Conservation (phyloP, 2,797 vertebrate genomes). For the Cynodonichthys magdalenae region DNA sequence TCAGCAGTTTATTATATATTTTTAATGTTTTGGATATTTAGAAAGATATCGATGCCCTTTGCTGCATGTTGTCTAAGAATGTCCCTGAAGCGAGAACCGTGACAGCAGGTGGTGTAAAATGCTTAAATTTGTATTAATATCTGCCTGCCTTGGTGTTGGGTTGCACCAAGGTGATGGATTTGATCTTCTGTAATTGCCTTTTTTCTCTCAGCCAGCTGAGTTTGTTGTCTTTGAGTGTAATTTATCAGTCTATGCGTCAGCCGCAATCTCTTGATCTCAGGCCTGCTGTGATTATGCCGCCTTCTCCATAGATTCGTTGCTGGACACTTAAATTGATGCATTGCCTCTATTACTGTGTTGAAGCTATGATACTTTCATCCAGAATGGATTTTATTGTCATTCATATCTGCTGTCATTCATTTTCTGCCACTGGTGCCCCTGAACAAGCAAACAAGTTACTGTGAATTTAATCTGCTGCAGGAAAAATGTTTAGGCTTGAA, state of each 20-base stretch:
- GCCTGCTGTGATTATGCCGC: slow-evolving; percentile 32
- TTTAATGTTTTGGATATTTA: too few relatives aligned
- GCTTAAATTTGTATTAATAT: not conserved
- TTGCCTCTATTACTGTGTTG: slow-evolving; percentile 34
- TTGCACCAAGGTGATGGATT: slow-evolving; percentile 40
- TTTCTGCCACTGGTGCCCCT: slow-evolving; percentile 10
- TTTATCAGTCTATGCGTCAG: slow-evolving; percentile 35
- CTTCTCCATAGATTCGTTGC: slow-evolving; percentile 29
- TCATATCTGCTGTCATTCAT: slow-evolving; percentile 32
- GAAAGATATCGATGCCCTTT: not conserved
- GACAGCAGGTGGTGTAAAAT: not conserved
- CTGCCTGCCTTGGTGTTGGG: not conserved
- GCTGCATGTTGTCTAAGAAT: not conserved
- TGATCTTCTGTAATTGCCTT: slow-evolving; percentile 24
- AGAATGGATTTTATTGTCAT: slow-evolving; percentile 40
- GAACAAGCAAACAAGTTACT: not conserved
- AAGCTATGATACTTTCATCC: slow-evolving; percentile 24
- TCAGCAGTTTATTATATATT: too few relatives aligned
- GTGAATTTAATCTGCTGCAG: not conserved
- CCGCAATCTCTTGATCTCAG: slow-evolving; percentile 5
- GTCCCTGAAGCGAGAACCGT: not conserved
- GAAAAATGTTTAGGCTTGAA: not conserved
- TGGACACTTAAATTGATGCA: slow-evolving; percentile 42
- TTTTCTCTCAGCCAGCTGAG: slow-evolving; percentile 19
- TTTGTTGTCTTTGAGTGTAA: slow-evolving; percentile 23